A percentile compares a stretch with the other conserved stretches of the same genome.
Evolutionary conservation across 2,888 invertebrate genomes (phyloP).

Genomic region (Druceiella hillmani): DNA sequence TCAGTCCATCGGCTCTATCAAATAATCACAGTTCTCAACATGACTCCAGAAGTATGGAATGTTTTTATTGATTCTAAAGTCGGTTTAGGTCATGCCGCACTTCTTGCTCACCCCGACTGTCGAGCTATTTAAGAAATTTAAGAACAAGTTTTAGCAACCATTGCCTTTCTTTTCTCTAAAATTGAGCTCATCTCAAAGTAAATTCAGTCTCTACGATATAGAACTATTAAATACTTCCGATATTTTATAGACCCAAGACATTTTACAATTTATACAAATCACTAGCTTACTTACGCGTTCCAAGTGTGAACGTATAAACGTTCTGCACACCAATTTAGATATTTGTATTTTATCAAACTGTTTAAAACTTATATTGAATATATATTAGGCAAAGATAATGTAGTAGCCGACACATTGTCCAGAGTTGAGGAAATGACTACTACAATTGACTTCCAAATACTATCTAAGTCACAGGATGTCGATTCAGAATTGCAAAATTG

Average conservation of each 20-base stretch:
- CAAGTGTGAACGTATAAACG: conserved; percentile 25
- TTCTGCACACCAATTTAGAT: conserved; percentile 26
- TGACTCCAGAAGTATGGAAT: conserved; percentile 14
- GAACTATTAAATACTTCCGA: conserved; percentile 29
- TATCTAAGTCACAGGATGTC: too few relatives aligned
- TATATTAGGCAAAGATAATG: conserved; percentile 24
- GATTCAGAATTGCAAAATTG: too few relatives aligned
- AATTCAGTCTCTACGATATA: conserved; percentile 30
- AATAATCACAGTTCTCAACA: conserved; percentile 18
- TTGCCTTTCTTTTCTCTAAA: conserved; percentile 29
- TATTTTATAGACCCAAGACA: conserved; percentile 28
- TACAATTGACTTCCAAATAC: conserved; percentile 7
- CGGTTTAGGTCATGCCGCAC: conserved; percentile 18
- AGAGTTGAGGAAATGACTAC: conserved; percentile 12
- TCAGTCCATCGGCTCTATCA: conserved; percentile 14
- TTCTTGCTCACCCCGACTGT: conserved; percentile 23
- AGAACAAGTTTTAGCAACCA: conserved; percentile 23
- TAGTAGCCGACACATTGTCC: conserved; percentile 26
- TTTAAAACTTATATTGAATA: conserved; percentile 29
- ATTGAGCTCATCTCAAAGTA: conserved; percentile 25
- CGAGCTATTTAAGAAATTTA: conserved; percentile 26
- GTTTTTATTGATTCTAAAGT: conserved; percentile 19
- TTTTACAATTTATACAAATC: conserved; percentile 28
- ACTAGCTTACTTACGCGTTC: conserved; percentile 29
- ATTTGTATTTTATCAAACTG: conserved; percentile 27